A percentile compares a stretch with the other conserved stretches of the same genome.
These are phyloP conservation scores for Gila robusta DNA, from an alignment of 2,797 vertebrate genomes.

Conservation along the genomic window DNA sequence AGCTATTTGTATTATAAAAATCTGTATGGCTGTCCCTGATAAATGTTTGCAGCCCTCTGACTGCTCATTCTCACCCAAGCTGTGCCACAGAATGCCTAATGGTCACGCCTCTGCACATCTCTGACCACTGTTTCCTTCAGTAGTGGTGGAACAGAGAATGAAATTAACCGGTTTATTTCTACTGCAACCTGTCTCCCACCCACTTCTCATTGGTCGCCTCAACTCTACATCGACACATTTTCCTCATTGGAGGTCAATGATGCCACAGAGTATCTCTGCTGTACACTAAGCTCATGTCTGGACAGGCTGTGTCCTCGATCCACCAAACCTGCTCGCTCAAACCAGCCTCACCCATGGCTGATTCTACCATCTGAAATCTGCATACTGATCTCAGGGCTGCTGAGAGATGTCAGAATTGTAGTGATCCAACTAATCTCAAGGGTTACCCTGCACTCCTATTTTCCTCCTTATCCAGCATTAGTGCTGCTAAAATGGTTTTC, in stretches of 20 bases:
- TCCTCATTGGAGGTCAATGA: not conserved
- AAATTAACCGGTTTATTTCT: not conserved
- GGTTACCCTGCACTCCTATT: too few species aligned
- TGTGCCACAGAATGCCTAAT: not conserved
- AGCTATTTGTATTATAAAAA: too few species aligned
- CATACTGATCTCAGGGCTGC: too few species aligned
- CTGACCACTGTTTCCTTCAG: not conserved
- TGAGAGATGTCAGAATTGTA: too few species aligned
- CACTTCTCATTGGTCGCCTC: not conserved
- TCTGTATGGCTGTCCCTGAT: not conserved
- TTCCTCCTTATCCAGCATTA: too few species aligned
- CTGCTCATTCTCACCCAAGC: not conserved
- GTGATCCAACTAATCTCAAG: too few species aligned
- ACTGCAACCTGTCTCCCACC: not conserved
- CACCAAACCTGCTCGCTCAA: too few species aligned
- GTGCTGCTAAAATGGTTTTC: too few species aligned
- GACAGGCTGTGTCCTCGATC: too few species aligned
- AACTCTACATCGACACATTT: not conserved
- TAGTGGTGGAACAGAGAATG: not conserved
- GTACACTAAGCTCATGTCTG: too few species aligned
- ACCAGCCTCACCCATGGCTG: too few species aligned
- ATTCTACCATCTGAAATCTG: too few species aligned
- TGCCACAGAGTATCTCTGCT: not conserved
- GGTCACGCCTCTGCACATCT: not conserved
- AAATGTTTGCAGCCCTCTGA: not conserved